Evolutionary conservation across 2,113 vertebrate species (phyloP), one percentile per base, ranked within the genome.

Genomic region (Sigmodon hispidus): DNA sequence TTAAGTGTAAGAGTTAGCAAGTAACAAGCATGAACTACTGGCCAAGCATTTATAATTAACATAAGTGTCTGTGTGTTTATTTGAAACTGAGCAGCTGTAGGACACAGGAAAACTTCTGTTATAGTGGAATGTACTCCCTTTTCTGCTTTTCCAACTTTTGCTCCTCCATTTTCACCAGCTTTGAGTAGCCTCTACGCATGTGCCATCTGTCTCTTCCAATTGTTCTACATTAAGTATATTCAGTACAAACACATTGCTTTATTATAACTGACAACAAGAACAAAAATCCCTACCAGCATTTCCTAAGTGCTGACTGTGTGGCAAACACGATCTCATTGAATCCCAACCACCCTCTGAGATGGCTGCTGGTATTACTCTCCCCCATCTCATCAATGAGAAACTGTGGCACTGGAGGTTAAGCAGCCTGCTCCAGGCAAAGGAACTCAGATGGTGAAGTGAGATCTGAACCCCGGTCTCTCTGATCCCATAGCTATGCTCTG

Each of bases 401-500:
- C 75, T 61, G 83, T 95, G 85, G 65, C 76, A 90, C 15, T 0
- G 86, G 76, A 75, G 15, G 22, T 83, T 88, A 89, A 77, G 26
- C 45, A 52, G 36, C 87, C 67, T 93, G 76, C 43, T 73, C 69
- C 57, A 63, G 31, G 67, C 80, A 85, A 67, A 0, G 50, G 48
- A 84, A 76, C 43, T 86, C 94, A 86, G 73, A 93, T 31, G 24
- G 22, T 50, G 65, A 92, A 72, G 31, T 65, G 65, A 61, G 55
- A 57, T 87, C 36, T 75, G 89, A 96, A 92, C 34, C 34, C 57
- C 59, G 45, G 52, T 61, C 72, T 75, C 79, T 86, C 24, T 86
- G 48, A 95, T 91, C 36, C 81, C 72, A 77, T 65, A 94, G 52
- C 7, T 40, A 79, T 55, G 84, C 88, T 91, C 83, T 87, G 55